Evolutionary conservation across 2,888 invertebrate genomes (phyloP).

Genomic region (Eupithecia subumbrata): DNA sequence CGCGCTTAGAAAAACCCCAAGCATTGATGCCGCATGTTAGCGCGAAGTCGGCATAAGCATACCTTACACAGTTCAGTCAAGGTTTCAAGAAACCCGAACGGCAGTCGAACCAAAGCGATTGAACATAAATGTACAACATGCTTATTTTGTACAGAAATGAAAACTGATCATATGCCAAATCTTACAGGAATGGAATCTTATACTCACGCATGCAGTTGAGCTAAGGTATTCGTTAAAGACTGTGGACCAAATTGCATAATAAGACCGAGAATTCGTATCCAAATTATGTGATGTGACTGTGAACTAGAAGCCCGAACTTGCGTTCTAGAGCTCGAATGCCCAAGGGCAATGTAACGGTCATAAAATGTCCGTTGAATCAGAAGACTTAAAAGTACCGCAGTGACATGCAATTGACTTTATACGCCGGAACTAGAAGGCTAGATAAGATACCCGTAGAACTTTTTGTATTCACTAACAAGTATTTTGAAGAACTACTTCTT

Average conservation of each 20-base stretch:
- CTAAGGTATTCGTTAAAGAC: not conserved
- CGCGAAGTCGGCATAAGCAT: not conserved
- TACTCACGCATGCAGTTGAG: not conserved
- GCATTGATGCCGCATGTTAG: constrained; percentile 35
- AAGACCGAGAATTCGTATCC: not conserved
- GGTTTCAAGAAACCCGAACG: not conserved
- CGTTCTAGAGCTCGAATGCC: not conserved
- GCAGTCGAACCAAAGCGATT: not conserved
- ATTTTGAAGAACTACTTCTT: not conserved
- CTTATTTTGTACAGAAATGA: not conserved
- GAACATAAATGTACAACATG: not conserved
- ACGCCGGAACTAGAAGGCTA: not conserved
- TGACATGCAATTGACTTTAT: not conserved
- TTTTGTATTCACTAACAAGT: not conserved
- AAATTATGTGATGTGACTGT: constrained; percentile 1
- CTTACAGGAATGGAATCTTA: not conserved
- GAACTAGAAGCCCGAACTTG: not conserved
- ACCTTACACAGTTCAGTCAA: not conserved
- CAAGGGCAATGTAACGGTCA: not conserved
- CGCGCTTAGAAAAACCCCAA: constrained; percentile 54
- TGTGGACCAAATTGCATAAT: not conserved
- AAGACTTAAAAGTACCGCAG: constrained; percentile 6
- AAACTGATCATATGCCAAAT: not conserved
- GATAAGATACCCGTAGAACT: not conserved
- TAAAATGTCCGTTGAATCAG: not conserved